phyloP scores from a whole-genome alignment of 2,888 invertebrate genomes.

The Iphiclides podalirius region DNA sequence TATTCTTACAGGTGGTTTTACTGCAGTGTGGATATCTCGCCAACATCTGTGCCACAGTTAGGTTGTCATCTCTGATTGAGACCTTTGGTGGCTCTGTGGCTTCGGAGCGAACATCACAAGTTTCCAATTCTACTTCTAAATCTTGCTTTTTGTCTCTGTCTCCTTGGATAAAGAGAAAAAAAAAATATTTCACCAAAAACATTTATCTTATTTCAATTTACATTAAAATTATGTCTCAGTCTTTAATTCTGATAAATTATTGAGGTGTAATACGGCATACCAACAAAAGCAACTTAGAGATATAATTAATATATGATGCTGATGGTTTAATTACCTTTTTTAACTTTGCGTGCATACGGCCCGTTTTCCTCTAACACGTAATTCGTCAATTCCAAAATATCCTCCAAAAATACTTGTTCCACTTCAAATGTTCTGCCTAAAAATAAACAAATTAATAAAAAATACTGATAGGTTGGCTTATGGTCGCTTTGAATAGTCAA shows the following conservation, averaged over 20 bases:
- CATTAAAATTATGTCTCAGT: no score
- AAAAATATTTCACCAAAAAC: no score
- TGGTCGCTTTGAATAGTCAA: no score
- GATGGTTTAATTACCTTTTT: conserved; percentile 81
- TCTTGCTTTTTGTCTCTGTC: conserved; percentile 70
- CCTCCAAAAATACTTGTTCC: conserved; percentile 89
- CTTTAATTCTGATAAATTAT: no score
- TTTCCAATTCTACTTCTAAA: conserved; percentile 83
- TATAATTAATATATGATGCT: no score
- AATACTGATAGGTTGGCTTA: background rate
- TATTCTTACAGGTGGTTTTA: conserved; percentile 83
- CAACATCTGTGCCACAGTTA: conserved; percentile 83
- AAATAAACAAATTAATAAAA: conserved; percentile 32
- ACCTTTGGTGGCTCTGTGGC: conserved; percentile 79
- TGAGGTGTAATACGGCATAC: no score
- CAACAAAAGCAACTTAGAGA: no score
- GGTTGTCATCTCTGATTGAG: conserved; percentile 85
- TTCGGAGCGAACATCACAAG: conserved; percentile 79
- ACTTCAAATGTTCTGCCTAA: conserved; percentile 90
- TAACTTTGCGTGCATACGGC: conserved; percentile 82
- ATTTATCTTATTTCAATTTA: no score
- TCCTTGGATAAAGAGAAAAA: conserved; percentile 48
- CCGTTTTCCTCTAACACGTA: conserved; percentile 75
- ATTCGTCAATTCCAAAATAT: conserved; percentile 83
- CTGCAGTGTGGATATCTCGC: conserved; percentile 83